Evolutionary conservation across 1,140 invertebrate genomes (phyloP), one percentile per base, ranked within the genome.

Genomic region (Drosophila carrolli): DNA sequence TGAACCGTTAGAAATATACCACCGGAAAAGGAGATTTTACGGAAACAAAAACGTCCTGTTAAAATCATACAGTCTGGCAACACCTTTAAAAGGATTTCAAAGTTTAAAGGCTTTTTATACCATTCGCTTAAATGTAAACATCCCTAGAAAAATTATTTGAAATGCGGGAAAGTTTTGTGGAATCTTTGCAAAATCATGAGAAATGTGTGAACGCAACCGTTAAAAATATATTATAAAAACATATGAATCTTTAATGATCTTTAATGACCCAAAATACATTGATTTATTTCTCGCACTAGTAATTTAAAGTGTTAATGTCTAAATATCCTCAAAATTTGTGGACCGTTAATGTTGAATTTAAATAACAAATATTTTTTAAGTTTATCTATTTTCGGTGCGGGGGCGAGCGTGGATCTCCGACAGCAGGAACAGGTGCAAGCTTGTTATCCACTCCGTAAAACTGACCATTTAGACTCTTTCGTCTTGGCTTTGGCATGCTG

Each of bases 391-490:
- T 68, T 47, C 5, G 35, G n/a, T 46, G 29, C 1, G 19, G 8
- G 6, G 62, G 44, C 5, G 37, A 35, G 1, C 77, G 62, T 0
- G 80, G 82, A 68, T 81, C 88, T 2, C 37, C 57, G 8, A 66
- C 53, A 0, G 38, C 46, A 0, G 88, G 88, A 51, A 88, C 75
- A 2, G 88, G 88, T 1, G 88, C 88, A 16, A 91, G 56, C 53
- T 91, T 91, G 54, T 78, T 74, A 44, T 91, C 88, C 5, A 81
- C 71, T 0, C 88, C 82, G 60, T 88, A 91, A 23, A 91, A 91
- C 43, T 91, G 62, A 0, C 88, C 88, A 53, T 83, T 91, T 4
- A 91, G 35, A 6, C 72, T 68, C 40, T 81, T 91, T 13, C 79
- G 60, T 48, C 83, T 60, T 41, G 88, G 88, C 23, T 58, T 77